Percentiles rank a stretch among this genome's conserved stretches.
Evolutionary conservation across 2,888 invertebrate species (phyloP).

Genomic region (Aphrophora alni): DNA sequence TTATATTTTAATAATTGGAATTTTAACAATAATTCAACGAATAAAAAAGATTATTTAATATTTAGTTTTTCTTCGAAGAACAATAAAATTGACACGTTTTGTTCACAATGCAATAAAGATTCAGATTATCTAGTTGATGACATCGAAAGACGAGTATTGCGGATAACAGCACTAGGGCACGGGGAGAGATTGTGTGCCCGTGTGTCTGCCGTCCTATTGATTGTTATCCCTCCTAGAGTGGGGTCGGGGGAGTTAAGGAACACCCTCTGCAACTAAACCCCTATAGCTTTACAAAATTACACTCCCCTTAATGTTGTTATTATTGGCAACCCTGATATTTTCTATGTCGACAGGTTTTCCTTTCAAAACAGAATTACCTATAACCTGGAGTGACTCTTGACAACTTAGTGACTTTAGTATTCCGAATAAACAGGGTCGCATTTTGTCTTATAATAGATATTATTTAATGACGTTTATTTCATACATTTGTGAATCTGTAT

Average conservation of each 20-base stretch:
- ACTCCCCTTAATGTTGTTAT: slow-evolving; percentile 9
- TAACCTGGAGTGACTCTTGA: not conserved
- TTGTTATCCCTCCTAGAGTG: not conserved
- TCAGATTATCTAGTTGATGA: no score
- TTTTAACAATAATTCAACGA: no score
- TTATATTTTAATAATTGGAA: no score
- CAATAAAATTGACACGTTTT: no score
- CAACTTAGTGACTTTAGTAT: no score
- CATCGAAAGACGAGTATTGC: not conserved
- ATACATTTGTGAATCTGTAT: no score
- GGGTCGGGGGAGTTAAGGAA: not conserved
- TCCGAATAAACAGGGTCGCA: no score
- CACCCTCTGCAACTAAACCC: slow-evolving; percentile 4
- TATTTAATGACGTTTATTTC: no score
- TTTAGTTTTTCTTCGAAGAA: no score
- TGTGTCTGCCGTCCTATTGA: slow-evolving; percentile 6
- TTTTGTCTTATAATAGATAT: no score
- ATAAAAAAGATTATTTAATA: no score
- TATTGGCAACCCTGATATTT: not conserved
- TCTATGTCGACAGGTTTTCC: not conserved
- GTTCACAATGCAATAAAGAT: no score
- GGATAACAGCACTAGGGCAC: not conserved
- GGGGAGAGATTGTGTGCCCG: not conserved
- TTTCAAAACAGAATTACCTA: not conserved
- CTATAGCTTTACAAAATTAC: slow-evolving; percentile 9